Base-by-base conservation (phyloP, 2,888 invertebrate genomes). In the Malthinus seriepunctatus region DNA sequence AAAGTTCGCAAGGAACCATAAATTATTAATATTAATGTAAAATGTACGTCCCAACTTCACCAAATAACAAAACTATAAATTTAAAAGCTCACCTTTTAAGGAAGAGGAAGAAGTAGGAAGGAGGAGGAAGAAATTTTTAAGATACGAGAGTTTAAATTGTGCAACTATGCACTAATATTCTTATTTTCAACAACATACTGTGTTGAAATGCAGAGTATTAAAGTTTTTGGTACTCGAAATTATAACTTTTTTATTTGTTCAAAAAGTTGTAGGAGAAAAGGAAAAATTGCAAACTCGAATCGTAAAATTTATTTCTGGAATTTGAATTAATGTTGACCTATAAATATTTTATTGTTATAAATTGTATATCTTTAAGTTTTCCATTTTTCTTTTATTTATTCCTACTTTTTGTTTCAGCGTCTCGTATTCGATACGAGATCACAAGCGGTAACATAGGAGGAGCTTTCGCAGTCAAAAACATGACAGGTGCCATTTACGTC, bases 381-480 rank as follows among this genome's bases (percentile, higher is more conserved):
- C 8, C 7, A 11, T 23, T 14, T 14, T 44, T 8, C 4, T 9
- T 23, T 44, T 44, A 44, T n/a, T 12, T 14, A 15, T 44, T 44
- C 8, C 6, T 12, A 15, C 6, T 35, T 9, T 35, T 69, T 67
- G 64, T 83, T 82, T 63, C 86, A 95, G 96, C 95, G 80, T 96
- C 96, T 83, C 93, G 94, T 87, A 95, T 97, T 87, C 94, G 95
- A 86, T 97, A 97, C 86, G 96, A 97, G 89, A 97, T 97, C 83
- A 96, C 95, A 82, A 94, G 94, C 88, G 97, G 97, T 85, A 97
- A 97, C 89, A 89, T 95, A 86, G 96, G 96, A 65, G 97, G 96
- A 73, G 96, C 96, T 35, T 97, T 97, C 80, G 96, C 95, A 71
- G 96, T 97, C 78, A 95, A 96, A 84, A 95, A 95, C 82, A 95